Percentiles rank a stretch among this genome's conserved stretches.
These are phyloP conservation scores for Heteromormyrus szaboi DNA, from an alignment of 2,797 vertebrate species.

Conservation along the genomic window DNA sequence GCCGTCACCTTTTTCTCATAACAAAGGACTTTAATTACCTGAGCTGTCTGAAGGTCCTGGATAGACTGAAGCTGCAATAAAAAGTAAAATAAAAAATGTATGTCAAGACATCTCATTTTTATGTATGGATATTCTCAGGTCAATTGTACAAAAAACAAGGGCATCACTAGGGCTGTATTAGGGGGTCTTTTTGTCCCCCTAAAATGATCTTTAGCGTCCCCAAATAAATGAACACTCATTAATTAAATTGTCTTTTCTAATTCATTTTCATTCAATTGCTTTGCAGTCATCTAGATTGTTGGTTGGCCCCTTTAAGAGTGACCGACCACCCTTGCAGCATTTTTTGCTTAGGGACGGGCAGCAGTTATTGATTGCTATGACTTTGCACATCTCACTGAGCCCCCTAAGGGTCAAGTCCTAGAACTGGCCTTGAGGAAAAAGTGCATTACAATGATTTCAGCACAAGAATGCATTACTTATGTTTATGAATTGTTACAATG, in stretches of 20 bases:
- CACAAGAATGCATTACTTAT: neutral
- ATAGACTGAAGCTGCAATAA: constrained; percentile 70
- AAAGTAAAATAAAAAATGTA: neutral
- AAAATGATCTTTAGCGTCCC: neutral
- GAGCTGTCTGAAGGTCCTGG: constrained; percentile 81
- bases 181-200: neutral
- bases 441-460: neutral
- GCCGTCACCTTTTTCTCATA: constrained; percentile 86
- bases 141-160: neutral
- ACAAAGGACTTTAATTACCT: constrained; percentile 79
- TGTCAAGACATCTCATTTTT: neutral
- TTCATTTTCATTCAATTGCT: neutral
- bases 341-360: neutral
- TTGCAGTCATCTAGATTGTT: neutral
- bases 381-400: neutral
- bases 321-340: neutral
- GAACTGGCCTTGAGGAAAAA: neutral
- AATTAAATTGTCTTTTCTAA: neutral
- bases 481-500: neutral
- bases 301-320: neutral
- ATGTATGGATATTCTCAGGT: neutral
- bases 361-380: neutral
- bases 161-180: neutral
- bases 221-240: neutral
- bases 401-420: neutral